These are phyloP conservation scores for Ormyrus nitidulus DNA, from an alignment of 2,888 invertebrate species.

Conservation along the genomic window DNA sequence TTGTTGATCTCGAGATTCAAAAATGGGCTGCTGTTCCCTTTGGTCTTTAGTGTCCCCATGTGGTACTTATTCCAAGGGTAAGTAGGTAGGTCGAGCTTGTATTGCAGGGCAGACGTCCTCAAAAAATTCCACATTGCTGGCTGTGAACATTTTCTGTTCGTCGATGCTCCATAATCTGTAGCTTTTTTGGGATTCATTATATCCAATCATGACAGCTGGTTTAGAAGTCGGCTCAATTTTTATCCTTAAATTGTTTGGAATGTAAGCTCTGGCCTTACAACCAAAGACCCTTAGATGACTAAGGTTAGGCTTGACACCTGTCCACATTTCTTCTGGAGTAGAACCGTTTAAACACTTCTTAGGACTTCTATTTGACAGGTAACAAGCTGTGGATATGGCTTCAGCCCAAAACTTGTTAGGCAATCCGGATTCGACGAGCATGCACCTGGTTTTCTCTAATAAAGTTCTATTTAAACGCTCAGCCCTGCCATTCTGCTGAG, in stretches of 20 bases:
- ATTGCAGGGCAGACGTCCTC: too few relatives aligned
- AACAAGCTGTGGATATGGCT: too few relatives aligned
- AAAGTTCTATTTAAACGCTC: not conserved
- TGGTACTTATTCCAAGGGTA: too few relatives aligned
- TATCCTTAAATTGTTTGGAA: not conserved
- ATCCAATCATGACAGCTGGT: not conserved
- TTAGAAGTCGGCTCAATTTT: not conserved
- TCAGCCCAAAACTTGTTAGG: not conserved
- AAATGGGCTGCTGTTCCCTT: too few relatives aligned
- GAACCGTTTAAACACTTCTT: too few relatives aligned
- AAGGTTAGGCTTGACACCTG: not conserved
- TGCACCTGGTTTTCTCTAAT: too few relatives aligned
- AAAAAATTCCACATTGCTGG: not conserved
- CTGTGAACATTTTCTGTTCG: not conserved
- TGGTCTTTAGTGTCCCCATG: too few relatives aligned
- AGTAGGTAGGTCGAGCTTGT: too few relatives aligned
- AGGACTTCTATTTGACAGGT: too few relatives aligned
- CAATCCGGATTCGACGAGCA: not conserved
- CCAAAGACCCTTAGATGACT: too few relatives aligned
- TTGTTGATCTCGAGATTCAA: too few relatives aligned
- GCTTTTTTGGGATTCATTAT: not conserved
- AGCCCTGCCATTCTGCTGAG: constrained; percentile 9
- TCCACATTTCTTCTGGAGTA: constrained; percentile 10
- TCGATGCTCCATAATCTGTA: too few relatives aligned
- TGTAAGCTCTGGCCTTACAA: not conserved